Evolutionary conservation across 2,113 vertebrate genomes (phyloP).

Genomic region (Bos indicus): DNA sequence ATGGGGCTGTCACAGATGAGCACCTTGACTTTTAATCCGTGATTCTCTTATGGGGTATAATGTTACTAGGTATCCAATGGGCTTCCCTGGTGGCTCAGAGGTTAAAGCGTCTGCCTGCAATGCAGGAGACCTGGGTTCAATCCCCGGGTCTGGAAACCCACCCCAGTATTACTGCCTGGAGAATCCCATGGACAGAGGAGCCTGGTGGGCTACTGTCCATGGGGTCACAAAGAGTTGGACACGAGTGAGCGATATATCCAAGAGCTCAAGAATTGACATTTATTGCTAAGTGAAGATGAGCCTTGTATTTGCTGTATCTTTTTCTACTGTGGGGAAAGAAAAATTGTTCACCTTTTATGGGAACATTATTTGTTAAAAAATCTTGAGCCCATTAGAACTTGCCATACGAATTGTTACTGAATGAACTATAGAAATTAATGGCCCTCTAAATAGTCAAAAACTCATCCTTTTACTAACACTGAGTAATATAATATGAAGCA

Average conservation of each 20-base stretch:
- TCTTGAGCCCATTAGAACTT: background rate
- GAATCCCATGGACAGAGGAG: no score
- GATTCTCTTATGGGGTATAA: background rate
- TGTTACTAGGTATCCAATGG: background rate
- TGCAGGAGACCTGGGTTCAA: no score
- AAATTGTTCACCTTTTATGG: background rate
- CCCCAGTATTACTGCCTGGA: no score
- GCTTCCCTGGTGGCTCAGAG: no score
- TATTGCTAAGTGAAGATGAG: background rate
- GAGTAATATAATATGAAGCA: constrained; percentile 22
- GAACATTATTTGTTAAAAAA: background rate
- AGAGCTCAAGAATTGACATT: background rate
- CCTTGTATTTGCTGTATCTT: background rate
- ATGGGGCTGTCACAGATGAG: background rate
- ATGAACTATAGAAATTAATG: constrained; percentile 27
- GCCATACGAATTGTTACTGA: background rate
- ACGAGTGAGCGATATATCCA: background rate
- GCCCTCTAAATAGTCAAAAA: constrained; percentile 15
- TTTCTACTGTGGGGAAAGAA: background rate
- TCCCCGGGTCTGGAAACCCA: no score
- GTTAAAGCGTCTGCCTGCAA: no score
- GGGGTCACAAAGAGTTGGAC: no score
- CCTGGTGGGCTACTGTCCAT: no score
- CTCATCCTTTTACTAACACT: background rate
- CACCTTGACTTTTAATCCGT: background rate